A percentile compares a stretch with the other conserved stretches of the same genome.
These are phyloP conservation scores for Rhinatrema bivittatum DNA, from an alignment of 2,797 vertebrate species.

Conservation along the genomic window DNA sequence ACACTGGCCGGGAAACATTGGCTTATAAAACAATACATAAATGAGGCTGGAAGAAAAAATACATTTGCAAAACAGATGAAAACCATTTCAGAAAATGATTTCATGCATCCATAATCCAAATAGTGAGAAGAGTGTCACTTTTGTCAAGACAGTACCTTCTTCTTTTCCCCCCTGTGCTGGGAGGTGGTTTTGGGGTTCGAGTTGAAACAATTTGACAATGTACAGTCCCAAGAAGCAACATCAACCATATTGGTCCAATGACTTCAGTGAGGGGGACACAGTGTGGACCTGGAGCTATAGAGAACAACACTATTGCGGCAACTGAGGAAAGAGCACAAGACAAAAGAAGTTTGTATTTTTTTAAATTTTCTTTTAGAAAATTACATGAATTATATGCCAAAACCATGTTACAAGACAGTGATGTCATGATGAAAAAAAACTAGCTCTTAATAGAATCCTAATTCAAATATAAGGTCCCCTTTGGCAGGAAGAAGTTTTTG, in stretches of 20 bases:
- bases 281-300: slow-evolving; percentile 68
- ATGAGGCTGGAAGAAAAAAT: too few species aligned
- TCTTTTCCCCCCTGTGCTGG: slow-evolving; percentile 78
- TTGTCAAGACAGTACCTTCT: slow-evolving; percentile 69
- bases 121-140: too few species aligned
- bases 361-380: slow-evolving; percentile 2
- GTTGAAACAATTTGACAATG: slow-evolving; percentile 99
- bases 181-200: slow-evolving; percentile 79
- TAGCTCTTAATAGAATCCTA: too few species aligned
- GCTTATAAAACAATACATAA: too few species aligned
- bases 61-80: too few species aligned
- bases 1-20: too few species aligned
- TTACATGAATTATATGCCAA: too few species aligned
- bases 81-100: too few species aligned
- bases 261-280: slow-evolving; percentile 91
- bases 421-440: too few species aligned
- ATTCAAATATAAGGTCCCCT: too few species aligned
- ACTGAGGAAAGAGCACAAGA: slow-evolving; percentile 57
- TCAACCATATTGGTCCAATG: slow-evolving; percentile 85
- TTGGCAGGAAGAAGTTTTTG: too few species aligned
- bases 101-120: not conserved
- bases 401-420: too few species aligned
- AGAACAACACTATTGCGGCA: slow-evolving; percentile 77
- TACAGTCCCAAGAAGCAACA: slow-evolving; percentile 93
- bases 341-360: slow-evolving; percentile 14